Base-by-base conservation (phyloP, 2,797 vertebrate genomes). In the Molossus molossus region DNA sequence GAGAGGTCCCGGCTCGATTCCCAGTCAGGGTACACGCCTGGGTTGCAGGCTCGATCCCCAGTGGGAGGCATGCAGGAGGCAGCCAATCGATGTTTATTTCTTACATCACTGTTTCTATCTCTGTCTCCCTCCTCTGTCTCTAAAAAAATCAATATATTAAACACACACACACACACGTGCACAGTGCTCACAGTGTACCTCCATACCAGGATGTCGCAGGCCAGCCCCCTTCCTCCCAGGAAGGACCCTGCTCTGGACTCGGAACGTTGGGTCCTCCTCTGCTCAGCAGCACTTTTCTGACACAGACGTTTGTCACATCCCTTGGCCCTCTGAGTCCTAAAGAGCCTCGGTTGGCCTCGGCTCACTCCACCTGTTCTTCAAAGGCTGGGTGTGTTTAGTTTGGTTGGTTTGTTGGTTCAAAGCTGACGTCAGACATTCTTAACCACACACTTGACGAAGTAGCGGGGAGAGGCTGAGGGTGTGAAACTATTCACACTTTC, bases 221-320 rank as follows among this genome's bases (percentile, higher is more conserved):
- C 58, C n/a, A 5, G 57, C 6, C 15, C 1, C 2, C 20, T 11
- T 37, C 5, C n/a, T 21, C 20, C 62, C 21, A 0, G 57, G 1
- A 4, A 20, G 50, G 58, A 67, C 53, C 55, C 60, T 10, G 25
- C 15, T 58, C 27, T n/a, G 29, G 13, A 3, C 15, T 6, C 7
- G 0, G 29, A 33, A 4, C 2, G 6, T 18, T 1, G 29, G 57
- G n/a, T 7, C 48, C 29, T 37, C 48, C 45, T 37, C 13, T 53
- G 79, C 20, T 1, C 9, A 21, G 53, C 17, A 37, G 6, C 11
- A 0, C 48, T 12, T 23, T 25, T 27, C n/a, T 1, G 25, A 14
- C 33, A 12, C 5, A 0, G 14, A 3, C 0, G 23, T 23, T 53
- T 18, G 6, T 37, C 13, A 2, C 20, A 0, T 5, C 0, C 0